Base-by-base conservation (phyloP, 2,797 vertebrate species). In the Pagetopsis macropterus region DNA sequence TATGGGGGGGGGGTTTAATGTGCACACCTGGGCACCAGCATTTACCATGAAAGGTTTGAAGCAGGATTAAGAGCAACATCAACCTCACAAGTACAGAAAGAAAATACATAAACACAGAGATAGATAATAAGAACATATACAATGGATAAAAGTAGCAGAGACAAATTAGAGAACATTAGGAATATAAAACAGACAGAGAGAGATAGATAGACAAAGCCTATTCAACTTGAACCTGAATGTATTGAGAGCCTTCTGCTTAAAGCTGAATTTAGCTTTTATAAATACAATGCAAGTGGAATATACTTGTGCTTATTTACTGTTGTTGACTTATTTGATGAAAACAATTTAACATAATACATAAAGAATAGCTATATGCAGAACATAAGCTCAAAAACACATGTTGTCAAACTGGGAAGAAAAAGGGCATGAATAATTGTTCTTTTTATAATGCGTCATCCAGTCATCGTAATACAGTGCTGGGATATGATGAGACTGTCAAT, bases 11-110 rank as follows among this genome's bases (percentile, higher is more conserved):
- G 23, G 23, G 23, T 3, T 23, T 23, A 44, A 75, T 40, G 49
- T 76, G 68, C 73, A 82, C 87, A 94, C 91, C 91, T 92, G 92
- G 84, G 86, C 62, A 70, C 79, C 84, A 72, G 57, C 56, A 85
- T 86, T 84, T 66, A 60, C 51, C 56, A 70, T 76, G 50, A 60
- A 82, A 70, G 71, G 65, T 79, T 69, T 82, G 72, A 82, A 83
- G 83, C 33, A 61, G 81, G 85, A 90, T 89, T 91, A 84, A 55
- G 37, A 52, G 23, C 52, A 58, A 82, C 81, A 84, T 81, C 74
- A 84, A 85, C 51, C 65, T 50, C 57, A 73, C 54, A 66, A 76
- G 81, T 54, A 31, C 4, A 73, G 19, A 51, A 15, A 65, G 9
- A 58, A 33, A 65, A 62, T 9, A 57, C 16, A 82, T 57, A 69